These are phyloP conservation scores for Heliconius hortense DNA, from an alignment of 2,888 invertebrate genomes.

Conservation along the genomic window DNA sequence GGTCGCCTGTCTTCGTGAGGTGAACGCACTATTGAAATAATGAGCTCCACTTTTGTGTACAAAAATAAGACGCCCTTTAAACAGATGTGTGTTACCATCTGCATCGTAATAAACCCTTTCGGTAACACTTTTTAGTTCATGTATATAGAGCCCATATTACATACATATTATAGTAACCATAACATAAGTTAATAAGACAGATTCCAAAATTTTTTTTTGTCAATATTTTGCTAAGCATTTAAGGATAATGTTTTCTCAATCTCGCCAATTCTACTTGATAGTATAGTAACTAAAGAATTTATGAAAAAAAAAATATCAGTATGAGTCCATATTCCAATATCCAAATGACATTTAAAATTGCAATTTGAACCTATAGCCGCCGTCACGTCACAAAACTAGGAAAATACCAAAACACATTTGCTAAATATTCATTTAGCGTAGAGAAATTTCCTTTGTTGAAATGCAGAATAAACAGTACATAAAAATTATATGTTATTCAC, in stretches of 20 bases:
- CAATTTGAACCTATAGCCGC: too few relatives aligned
- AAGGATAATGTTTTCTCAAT: not conserved
- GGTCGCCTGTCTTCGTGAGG: constrained; percentile 40
- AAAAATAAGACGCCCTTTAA: constrained; percentile 27
- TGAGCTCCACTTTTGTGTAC: constrained; percentile 30
- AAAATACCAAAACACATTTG: too few relatives aligned
- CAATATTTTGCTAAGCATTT: not conserved
- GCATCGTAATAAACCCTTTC: not conserved
- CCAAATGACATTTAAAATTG: too few relatives aligned
- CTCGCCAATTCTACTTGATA: not conserved
- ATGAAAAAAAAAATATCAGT: not conserved
- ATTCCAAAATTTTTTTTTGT: too few relatives aligned
- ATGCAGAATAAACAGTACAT: not conserved
- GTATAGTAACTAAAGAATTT: not conserved
- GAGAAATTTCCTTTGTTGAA: not conserved
- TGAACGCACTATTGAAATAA: constrained; percentile 41
- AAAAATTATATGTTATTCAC: not conserved
- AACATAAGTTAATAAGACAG: too few relatives aligned
- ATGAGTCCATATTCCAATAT: too few relatives aligned
- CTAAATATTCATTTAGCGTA: too few relatives aligned
- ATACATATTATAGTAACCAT: too few relatives aligned
- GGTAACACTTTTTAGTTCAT: not conserved
- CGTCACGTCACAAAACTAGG: too few relatives aligned
- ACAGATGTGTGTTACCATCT: constrained; percentile 11
- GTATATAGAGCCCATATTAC: not conserved